Percentiles rank a stretch among this genome's conserved stretches.
phyloP scores from a whole-genome alignment of 2,113 vertebrate genomes.

The Helogale parvula region DNA sequence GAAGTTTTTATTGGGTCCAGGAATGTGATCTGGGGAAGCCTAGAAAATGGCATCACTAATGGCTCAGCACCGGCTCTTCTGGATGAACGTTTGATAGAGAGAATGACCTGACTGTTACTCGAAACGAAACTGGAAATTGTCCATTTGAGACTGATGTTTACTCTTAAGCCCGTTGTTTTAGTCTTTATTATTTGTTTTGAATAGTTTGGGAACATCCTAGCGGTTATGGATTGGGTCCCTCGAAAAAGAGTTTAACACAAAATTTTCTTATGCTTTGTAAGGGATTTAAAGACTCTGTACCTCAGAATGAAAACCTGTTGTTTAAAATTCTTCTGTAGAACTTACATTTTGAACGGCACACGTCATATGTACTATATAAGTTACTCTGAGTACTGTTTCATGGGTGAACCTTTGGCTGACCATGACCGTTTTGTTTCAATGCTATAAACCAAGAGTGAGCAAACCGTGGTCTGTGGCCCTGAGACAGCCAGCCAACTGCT shows the following conservation, averaged over 20 bases:
- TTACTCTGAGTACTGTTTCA: neutral
- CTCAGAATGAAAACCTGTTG: neutral
- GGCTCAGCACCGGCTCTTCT: neutral
- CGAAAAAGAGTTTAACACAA: neutral
- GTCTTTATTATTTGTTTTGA: neutral
- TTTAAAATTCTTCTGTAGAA: neutral
- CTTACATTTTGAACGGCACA: neutral
- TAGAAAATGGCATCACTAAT: accelerated
- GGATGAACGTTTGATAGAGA: neutral
- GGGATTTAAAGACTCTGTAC: neutral
- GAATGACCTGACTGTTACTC: neutral
- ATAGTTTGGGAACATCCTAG: neutral
- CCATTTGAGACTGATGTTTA: neutral
- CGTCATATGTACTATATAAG: accelerated
- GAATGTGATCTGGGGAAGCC: neutral
- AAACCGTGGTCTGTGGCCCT: neutral
- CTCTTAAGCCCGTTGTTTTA: neutral
- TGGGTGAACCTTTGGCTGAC: neutral
- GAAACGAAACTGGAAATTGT: neutral
- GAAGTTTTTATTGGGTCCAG: neutral
- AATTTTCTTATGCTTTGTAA: neutral
- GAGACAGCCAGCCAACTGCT: neutral
- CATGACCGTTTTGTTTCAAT: neutral
- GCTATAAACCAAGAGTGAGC: neutral
- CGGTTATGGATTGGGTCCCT: neutral